Base-by-base conservation (phyloP, 2,797 vertebrate genomes). In the Falco berigora region DNA sequence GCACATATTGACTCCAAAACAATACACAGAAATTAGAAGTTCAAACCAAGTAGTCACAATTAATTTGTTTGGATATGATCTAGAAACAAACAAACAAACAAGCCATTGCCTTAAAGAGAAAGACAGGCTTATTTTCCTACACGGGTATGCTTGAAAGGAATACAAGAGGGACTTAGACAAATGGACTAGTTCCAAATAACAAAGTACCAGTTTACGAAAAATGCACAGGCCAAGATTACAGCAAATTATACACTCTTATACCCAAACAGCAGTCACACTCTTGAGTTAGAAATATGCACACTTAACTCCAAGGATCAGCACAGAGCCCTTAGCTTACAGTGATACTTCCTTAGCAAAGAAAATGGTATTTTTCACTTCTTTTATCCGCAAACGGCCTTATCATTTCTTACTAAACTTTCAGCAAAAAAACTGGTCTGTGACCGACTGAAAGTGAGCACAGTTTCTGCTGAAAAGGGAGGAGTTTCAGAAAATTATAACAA, bases 1-100 rank as follows among this genome's bases (percentile, higher is more conserved):
- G 18, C 62, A 86, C 14, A 1, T 61, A 46, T 78, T 75, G 42
- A 85, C 32, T 23, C 12, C 85, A 88, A 52, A 85, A 88, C n/a
- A 90, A 58, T 74, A 24, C 55, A 47, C 49, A 53, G 53, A 93
- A 95, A 94, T 91, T 96, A 88, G 77, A 94, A 96, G 74, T 84
- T 89, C 94, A 96, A 49, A 94, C 76, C 69, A 94, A 90, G 78
- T 59, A 88, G 87, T 53, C 61, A 53, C 27, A 89, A 78, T 71
- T 90, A 94, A 53, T 73, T 92, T 40, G 90, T 89, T 89, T 91
- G 40, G 46, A 28, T 81, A 58, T 62, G 34, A 72, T 58, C 82
- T 95, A 88, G 46, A 84, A 88, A 93, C n/a, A 92, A 94, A 81
- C 27, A 86, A 90, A 80, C 36, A 80, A 67, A 53, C 28, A 83